Conservation (phyloP, 64 coral and sea anemone species). For the Dendronephthya gigantea region DNA sequence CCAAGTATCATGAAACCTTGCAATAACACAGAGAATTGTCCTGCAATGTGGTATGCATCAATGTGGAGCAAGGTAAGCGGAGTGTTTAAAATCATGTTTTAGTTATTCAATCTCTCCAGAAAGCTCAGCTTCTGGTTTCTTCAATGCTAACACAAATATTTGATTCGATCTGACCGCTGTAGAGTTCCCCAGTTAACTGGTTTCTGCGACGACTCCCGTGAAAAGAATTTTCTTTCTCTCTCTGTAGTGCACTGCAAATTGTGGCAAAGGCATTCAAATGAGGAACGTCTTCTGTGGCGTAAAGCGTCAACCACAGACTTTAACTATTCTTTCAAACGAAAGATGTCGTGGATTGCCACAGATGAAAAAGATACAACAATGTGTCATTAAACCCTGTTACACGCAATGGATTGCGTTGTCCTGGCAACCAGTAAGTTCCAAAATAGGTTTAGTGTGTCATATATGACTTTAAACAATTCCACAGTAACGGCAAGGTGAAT, state of each 20-base stretch:
- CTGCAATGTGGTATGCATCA: constrained; percentile 1
- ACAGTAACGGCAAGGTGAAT: too few relatives aligned
- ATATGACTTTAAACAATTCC: too few relatives aligned
- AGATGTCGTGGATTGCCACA: background rate
- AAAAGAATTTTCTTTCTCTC: too few relatives aligned
- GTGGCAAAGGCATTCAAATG: constrained; percentile 13
- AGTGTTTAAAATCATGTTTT: background rate
- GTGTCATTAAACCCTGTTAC: background rate
- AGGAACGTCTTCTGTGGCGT: constrained; percentile 1
- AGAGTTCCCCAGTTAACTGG: too few relatives aligned
- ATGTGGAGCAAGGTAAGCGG: background rate
- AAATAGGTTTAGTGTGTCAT: too few relatives aligned
- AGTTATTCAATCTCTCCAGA: background rate
- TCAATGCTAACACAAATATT: too few relatives aligned
- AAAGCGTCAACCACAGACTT: background rate
- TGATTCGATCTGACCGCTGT: too few relatives aligned
- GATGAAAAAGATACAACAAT: background rate
- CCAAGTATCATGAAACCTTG: background rate
- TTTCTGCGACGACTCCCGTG: too few relatives aligned
- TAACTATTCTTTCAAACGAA: background rate
- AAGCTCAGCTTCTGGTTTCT: too few relatives aligned
- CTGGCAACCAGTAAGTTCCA: background rate
- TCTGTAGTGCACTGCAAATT: background rate
- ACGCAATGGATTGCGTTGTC: constrained; percentile 6
- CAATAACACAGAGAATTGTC: background rate